Evolutionary conservation across 2,797 vertebrate species (phyloP).

Genomic region (Synanceia verrucosa): DNA sequence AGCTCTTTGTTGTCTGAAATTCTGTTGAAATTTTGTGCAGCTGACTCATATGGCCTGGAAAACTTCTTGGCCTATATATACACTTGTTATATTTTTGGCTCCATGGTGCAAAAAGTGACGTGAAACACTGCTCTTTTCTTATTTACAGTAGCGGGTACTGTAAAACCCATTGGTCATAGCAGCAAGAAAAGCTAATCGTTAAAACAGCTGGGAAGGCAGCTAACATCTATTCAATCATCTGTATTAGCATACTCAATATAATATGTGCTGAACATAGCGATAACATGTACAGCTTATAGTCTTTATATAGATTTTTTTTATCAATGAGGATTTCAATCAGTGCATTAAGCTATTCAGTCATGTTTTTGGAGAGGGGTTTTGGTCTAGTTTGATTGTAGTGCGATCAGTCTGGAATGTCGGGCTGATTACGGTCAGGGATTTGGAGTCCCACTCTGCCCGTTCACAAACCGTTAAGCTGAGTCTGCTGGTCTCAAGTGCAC

Average conservation of each 20-base stretch:
- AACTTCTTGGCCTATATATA: constrained; percentile 14
- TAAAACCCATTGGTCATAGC: constrained; percentile 51
- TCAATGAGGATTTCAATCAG: constrained; percentile 66
- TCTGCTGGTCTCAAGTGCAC: constrained; percentile 75
- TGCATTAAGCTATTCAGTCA: constrained; percentile 80
- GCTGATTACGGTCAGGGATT: constrained; percentile 51
- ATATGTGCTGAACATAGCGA: constrained; percentile 57
- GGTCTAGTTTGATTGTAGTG: constrained; percentile 70
- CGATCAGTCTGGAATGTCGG: constrained; percentile 65
- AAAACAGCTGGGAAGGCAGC: constrained; percentile 73
- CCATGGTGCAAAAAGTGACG: constrained; percentile 47
- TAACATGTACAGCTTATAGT: constrained; percentile 71
- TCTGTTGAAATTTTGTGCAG: constrained; percentile 47
- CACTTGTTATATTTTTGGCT: constrained; percentile 25
- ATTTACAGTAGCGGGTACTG: constrained; percentile 63
- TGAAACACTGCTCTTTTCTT: constrained; percentile 47
- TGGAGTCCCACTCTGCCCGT: constrained; percentile 36
- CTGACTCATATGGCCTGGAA: constrained; percentile 37
- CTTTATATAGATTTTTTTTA: constrained; percentile 62
- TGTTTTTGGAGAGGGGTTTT: constrained; percentile 52
- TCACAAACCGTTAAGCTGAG: constrained; percentile 53
- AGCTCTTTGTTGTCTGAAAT: constrained; percentile 64
- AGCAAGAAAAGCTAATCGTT: constrained; percentile 68
- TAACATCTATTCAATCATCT: constrained; percentile 67
- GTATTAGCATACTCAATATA: constrained; percentile 55